Evolutionary conservation across 2,888 invertebrate genomes (phyloP), one percentile per base, ranked within the genome.

Genomic region (Tenthredo scrophulariae): DNA sequence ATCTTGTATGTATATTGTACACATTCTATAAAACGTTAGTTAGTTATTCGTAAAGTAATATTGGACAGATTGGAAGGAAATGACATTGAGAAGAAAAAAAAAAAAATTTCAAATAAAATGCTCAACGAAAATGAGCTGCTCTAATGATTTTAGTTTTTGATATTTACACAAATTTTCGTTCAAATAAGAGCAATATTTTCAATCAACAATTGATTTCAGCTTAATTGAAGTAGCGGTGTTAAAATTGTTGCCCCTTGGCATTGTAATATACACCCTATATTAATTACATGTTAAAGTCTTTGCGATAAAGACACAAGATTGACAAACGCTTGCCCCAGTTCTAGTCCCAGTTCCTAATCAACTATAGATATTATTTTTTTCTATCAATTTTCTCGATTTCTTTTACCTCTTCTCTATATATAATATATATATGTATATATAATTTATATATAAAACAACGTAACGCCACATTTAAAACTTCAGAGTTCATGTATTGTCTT

Each of bases 401-500:
- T 54, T 54, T 54, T 54, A n/a, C 54, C 54, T 22, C 46, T 46
- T 75, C n/a, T 75, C n/a, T 75, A 46, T 46, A 75, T 75, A 75
- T 70, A n/a, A 77, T 77, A 54, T 33, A 29, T 77, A 50, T 77
- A 77, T 50, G 26, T 13, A 37, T 77, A 50, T 50, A 77, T 77
- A 50, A 50, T 80, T 62, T 62, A 37, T 80, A 72, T 86, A 87
- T 86, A 86, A 87, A 88, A 87, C 85, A 88, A 87, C 75, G 62
- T 85, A 85, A 84, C 65, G 84, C 77, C 67, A 77, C 82, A 79
- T 84, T 86, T 79, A 84, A 86, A 87, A 67, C 86, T 84, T 83
- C 40, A 86, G 84, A 87, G 84, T 86, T 87, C 85, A 87, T 84
- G 87, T 89, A 89, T 88, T 90, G 88, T 90, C 89, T 89, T 88